Percentiles rank a stretch among this genome's conserved stretches.
These are phyloP conservation scores for Globodera ellingtonae DNA, from an alignment of 1,140 invertebrate genomes.

Conservation along the genomic window DNA sequence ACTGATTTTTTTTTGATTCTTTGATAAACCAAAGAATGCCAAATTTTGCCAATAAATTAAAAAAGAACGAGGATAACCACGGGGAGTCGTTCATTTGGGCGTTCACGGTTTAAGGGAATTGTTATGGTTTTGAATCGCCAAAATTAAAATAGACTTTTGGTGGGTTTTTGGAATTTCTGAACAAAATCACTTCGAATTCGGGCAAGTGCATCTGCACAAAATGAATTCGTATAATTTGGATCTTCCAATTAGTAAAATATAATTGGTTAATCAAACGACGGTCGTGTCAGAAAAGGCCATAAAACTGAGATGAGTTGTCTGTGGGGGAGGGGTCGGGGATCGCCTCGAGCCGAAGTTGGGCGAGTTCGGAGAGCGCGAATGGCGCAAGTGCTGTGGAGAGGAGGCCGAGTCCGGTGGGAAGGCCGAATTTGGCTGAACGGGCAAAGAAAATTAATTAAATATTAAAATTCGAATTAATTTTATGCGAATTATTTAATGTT, in stretches of 20 bases:
- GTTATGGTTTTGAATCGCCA: too few relatives aligned
- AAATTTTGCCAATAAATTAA: too few relatives aligned
- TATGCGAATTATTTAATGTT: constrained; percentile 1
- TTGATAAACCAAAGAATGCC: too few relatives aligned
- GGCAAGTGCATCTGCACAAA: too few relatives aligned
- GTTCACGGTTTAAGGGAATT: too few relatives aligned
- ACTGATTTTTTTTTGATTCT: not conserved
- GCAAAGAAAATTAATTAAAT: constrained; percentile 15
- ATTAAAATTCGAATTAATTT: not conserved
- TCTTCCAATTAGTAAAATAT: not conserved
- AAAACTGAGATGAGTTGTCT: constrained; percentile 38
- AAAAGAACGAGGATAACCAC: too few relatives aligned
- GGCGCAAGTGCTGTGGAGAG: constrained; percentile 22
- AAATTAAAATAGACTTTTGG: too few relatives aligned
- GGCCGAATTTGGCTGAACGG: constrained; percentile 14
- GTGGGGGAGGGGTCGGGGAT: constrained; percentile 41
- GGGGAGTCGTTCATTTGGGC: too few relatives aligned
- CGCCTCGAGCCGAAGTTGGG: constrained; percentile 52
- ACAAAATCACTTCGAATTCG: too few relatives aligned
- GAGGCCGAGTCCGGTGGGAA: constrained; percentile 18
- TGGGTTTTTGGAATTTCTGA: too few relatives aligned
- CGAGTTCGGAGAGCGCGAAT: constrained; percentile 41
- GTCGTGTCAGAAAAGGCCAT: constrained; percentile 49
- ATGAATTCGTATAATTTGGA: too few relatives aligned
- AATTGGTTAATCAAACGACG: constrained; percentile 41